phyloP scores from a whole-genome alignment of 2,113 vertebrate species.

The Blennius ocellaris region DNA sequence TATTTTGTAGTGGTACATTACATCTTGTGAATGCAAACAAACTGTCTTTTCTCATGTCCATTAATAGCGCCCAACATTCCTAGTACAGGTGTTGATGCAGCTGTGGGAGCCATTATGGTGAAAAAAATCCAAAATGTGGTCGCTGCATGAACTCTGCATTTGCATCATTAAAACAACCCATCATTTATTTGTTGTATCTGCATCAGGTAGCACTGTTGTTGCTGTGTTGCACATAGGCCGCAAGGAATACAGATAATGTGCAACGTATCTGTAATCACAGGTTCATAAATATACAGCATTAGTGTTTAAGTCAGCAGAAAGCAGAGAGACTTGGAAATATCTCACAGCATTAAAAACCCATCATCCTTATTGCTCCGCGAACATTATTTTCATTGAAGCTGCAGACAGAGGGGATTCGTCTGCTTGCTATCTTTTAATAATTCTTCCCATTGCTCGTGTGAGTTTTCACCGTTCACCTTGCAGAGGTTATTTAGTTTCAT shows the following conservation, averaged over 20 bases:
- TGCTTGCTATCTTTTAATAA: constrained; percentile 43
- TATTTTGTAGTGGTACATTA: too few species aligned
- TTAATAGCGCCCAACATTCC: too few species aligned
- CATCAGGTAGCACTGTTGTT: too few species aligned
- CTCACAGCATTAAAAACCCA: constrained; percentile 60
- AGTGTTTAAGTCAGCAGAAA: constrained; percentile 52
- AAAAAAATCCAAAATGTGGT: too few species aligned
- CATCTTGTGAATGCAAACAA: too few species aligned
- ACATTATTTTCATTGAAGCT: constrained; percentile 48
- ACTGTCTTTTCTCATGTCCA: too few species aligned
- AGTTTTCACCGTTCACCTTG: constrained; percentile 16
- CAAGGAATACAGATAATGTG: background rate
- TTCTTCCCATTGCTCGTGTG: background rate
- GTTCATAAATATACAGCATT: constrained; percentile 31
- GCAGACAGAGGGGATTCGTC: constrained; percentile 37
- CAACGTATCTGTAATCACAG: constrained; percentile 13
- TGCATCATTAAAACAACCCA: too few species aligned
- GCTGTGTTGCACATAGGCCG: background rate
- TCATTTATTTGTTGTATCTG: too few species aligned
- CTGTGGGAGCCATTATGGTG: too few species aligned
- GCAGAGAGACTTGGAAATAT: constrained; percentile 33
- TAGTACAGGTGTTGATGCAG: too few species aligned
- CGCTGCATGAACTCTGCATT: too few species aligned
- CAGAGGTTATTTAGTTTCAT: constrained; percentile 35
- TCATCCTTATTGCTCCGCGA: constrained; percentile 56